A percentile compares a stretch with the other conserved stretches of the same genome.
These are phyloP conservation scores for Oeneis ivallda DNA, from an alignment of 2,888 invertebrate genomes.

Conservation along the genomic window DNA sequence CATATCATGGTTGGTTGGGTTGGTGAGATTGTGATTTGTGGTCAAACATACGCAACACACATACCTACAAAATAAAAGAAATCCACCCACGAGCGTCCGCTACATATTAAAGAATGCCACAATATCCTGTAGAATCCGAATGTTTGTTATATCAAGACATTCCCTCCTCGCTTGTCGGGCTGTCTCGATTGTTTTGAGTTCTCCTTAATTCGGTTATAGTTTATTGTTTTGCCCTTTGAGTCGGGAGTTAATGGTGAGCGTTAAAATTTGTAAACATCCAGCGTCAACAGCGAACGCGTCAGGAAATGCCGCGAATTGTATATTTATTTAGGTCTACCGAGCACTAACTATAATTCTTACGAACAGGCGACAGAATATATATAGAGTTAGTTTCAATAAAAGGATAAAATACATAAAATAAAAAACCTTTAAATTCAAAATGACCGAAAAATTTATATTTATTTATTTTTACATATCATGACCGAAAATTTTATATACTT, in stretches of 20 bases:
- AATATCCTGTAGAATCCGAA: constrained; percentile 28
- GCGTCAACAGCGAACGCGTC: constrained; percentile 8
- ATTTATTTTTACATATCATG: no score
- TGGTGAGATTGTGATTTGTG: no score
- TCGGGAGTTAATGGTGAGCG: constrained; percentile 24
- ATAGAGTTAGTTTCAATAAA: no score
- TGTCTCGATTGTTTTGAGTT: constrained; percentile 25
- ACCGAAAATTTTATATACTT: no score
- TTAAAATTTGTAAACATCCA: constrained; percentile 22
- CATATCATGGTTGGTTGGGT: no score
- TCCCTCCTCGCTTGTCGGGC: constrained; percentile 26
- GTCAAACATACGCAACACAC: background rate
- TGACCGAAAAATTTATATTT: no score
- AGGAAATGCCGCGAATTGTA: constrained; percentile 13
- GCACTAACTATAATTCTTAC: constrained; percentile 4
- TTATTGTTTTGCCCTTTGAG: constrained; percentile 33
- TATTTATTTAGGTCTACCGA: constrained; percentile 4
- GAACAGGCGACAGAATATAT: background rate
- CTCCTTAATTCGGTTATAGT: constrained; percentile 21
- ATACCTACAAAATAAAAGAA: background rate
- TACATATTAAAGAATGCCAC: constrained; percentile 27
- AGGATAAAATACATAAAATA: no score
- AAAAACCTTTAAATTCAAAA: no score
- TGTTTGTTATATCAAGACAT: constrained; percentile 35
- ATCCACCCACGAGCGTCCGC: constrained; percentile 2